phyloP scores from a whole-genome alignment of 1,140 invertebrate genomes.

The Oedothorax gibbosus region DNA sequence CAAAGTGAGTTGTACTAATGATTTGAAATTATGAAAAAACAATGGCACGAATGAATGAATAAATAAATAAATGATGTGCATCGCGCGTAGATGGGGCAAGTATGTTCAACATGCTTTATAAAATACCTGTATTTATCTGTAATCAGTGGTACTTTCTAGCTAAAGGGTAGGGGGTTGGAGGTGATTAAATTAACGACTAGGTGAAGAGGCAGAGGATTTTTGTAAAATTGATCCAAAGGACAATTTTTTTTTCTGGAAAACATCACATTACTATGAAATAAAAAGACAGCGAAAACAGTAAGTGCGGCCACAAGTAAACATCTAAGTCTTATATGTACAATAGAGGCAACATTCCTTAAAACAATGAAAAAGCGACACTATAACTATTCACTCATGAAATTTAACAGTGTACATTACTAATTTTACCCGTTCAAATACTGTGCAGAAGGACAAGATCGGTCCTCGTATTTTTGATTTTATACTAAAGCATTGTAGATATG shows the following conservation, averaged over 20 bases:
- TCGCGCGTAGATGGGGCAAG: conserved; percentile 18
- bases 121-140: conserved; percentile 54
- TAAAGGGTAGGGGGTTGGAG: neutral
- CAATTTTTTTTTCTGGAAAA: conserved; percentile 37
- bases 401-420: conserved; percentile 60
- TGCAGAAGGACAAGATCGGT: conserved; percentile 44
- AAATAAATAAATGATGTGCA: conserved; percentile 4
- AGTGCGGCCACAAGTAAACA: conserved; percentile 58
- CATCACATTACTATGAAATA: conserved; percentile 39
- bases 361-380: conserved; percentile 58
- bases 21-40: conserved; percentile 3
- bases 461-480: conserved; percentile 60
- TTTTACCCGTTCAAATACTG: conserved; percentile 60
- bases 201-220: conserved; percentile 8
- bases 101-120: conserved; percentile 31
- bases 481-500: conserved; percentile 58
- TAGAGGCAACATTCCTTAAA: conserved; percentile 59
- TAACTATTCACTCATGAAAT: conserved; percentile 56
- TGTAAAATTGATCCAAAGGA: conserved; percentile 28
- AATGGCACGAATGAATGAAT: neutral
- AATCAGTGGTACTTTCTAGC: conserved; percentile 25
- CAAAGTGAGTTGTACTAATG: neutral
- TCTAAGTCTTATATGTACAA: conserved; percentile 58
- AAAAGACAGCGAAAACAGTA: conserved; percentile 45
- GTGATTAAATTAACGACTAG: conserved; percentile 34